Evolutionary conservation across 2,113 vertebrate species (phyloP).

Genomic region (Smithornis capensis): DNA sequence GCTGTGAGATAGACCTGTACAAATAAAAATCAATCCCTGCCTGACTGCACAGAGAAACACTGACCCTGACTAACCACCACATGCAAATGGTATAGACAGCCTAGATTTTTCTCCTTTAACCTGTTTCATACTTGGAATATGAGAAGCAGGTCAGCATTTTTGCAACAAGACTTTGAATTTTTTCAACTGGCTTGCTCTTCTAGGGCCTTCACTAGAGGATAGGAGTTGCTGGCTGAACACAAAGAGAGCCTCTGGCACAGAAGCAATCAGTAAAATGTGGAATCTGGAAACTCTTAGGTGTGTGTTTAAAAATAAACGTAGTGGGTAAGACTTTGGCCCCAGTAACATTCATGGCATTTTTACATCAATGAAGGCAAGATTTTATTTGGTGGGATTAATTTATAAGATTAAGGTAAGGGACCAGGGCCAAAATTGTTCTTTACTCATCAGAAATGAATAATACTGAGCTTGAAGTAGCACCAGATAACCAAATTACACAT

Average conservation of each 20-base stretch:
- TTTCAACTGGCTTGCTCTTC: neutral
- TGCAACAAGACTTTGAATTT: neutral
- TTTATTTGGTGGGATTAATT: neutral
- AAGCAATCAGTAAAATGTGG: neutral
- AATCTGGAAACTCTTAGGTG: neutral
- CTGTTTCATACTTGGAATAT: neutral
- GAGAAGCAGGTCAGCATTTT: neutral
- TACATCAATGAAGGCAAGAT: neutral
- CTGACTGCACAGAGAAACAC: neutral
- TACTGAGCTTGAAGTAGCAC: neutral
- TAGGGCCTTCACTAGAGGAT: neutral
- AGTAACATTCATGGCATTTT: neutral
- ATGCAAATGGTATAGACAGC: accelerated
- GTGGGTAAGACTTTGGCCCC: neutral
- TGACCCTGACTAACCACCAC: neutral
- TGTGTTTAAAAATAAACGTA: neutral
- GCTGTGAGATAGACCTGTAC: neutral
- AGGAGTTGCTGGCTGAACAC: neutral
- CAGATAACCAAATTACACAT: slow-evolving; percentile 21
- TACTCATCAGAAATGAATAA: neutral
- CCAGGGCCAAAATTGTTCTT: neutral
- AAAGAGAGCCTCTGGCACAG: neutral
- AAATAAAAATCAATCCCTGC: slow-evolving; percentile 17
- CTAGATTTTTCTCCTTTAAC: neutral
- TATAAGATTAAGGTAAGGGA: neutral